A percentile compares a stretch with the other conserved stretches of the same genome.
Conservation (phyloP, 2,797 vertebrate genomes). For the Hipposideros larvatus region DNA sequence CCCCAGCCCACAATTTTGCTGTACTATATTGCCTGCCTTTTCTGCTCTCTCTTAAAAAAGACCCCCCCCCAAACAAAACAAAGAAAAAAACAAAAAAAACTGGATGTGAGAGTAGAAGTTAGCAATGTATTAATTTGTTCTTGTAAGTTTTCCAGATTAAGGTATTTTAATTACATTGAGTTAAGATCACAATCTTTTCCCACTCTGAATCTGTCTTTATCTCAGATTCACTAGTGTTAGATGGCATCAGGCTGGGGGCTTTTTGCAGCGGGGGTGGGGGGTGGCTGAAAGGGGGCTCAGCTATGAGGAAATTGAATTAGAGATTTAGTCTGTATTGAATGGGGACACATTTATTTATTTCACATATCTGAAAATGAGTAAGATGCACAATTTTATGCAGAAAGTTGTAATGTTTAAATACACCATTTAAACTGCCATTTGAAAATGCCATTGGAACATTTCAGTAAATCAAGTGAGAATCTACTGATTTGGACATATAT, state of each 20-base stretch:
- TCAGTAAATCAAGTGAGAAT: conserved; percentile 2
- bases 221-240: background rate
- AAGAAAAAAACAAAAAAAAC: background rate
- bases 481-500: background rate
- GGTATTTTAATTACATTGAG: background rate
- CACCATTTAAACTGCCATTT: background rate
- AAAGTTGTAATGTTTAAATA: background rate
- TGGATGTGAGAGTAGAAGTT: background rate
- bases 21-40: background rate
- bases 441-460: background rate
- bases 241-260: background rate
- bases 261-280: background rate
- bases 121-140: background rate
- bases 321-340: background rate
- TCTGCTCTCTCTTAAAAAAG: background rate
- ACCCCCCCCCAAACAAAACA: background rate
- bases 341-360: background rate
- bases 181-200: background rate
- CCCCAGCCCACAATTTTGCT: background rate
- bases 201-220: background rate
- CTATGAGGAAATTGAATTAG: background rate
- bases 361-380: background rate
- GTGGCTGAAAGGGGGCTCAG: background rate
- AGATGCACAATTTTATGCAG: conserved; percentile 8
- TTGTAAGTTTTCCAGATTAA: background rate